phyloP scores from a whole-genome alignment of 2,888 invertebrate genomes.

The Drosophila pegasa region DNA sequence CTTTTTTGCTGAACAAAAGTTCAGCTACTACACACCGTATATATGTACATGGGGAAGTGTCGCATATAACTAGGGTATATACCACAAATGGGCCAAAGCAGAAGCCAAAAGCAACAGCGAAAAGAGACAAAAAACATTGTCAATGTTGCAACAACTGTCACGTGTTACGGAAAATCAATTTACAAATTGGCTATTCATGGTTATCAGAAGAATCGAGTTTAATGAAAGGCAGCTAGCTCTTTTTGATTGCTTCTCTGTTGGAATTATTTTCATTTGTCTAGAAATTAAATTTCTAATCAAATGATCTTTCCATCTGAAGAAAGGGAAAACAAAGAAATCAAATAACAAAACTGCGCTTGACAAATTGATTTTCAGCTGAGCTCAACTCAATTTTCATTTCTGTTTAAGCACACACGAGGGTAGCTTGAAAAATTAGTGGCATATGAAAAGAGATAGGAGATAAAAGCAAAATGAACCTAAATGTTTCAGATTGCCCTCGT shows the following conservation, averaged over 20 bases:
- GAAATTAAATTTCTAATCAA: not conserved
- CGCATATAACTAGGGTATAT: slow-evolving; percentile 34
- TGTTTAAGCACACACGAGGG: slow-evolving; percentile 1
- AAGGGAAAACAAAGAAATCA: slow-evolving; percentile 1
- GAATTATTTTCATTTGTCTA: not conserved
- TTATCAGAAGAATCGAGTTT: not conserved
- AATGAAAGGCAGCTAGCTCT: not conserved
- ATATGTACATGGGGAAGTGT: slow-evolving; percentile 48
- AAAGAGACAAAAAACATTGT: slow-evolving; percentile 12
- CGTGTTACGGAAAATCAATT: slow-evolving; percentile 54
- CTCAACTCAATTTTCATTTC: not conserved
- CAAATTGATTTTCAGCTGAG: slow-evolving; percentile 9
- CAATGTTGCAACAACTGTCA: slow-evolving; percentile 44
- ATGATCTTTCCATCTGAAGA: slow-evolving; percentile 8
- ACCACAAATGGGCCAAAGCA: slow-evolving; percentile 51
- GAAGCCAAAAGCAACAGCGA: slow-evolving; percentile 4
- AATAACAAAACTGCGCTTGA: slow-evolving; percentile 13
- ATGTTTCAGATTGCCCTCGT: not conserved
- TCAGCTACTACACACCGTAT: slow-evolving; percentile 7
- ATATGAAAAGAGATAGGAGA: not conserved
- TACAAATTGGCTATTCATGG: slow-evolving; percentile 3
- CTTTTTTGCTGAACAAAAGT: too few relatives aligned
- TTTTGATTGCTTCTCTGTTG: not conserved
- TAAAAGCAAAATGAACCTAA: not conserved
- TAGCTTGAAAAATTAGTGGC: not conserved